A percentile compares a stretch with the other conserved stretches of the same genome.
phyloP scores from a whole-genome alignment of 2,888 invertebrate species.

The Nycteola revayana region DNA sequence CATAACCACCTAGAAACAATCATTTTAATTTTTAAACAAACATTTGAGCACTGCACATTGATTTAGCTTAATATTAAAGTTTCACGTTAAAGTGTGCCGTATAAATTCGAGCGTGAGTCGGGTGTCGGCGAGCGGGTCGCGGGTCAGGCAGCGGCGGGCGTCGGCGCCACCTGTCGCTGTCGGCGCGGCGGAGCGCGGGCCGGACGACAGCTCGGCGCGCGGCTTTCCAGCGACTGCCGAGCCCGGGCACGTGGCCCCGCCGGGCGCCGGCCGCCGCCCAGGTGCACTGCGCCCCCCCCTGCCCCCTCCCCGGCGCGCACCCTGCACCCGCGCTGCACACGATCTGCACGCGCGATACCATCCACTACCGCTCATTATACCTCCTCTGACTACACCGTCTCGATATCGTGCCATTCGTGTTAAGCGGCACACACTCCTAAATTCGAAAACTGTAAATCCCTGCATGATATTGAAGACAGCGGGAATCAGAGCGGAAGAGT shows the following conservation, averaged over 20 bases:
- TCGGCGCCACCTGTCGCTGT: conserved; percentile 67
- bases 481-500: conserved; percentile 22
- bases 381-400: conserved; percentile 3
- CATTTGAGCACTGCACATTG: conserved; percentile 56
- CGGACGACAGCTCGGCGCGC: conserved; percentile 37
- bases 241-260: conserved; percentile 69
- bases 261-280: conserved; percentile 70
- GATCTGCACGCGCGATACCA: conserved; percentile 27
- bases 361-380: conserved; percentile 19
- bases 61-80: conserved; percentile 58
- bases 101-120: conserved; percentile 37
- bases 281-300: conserved; percentile 56
- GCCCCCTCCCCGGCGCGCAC: conserved; percentile 16
- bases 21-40: conserved; percentile 39
- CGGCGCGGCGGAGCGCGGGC: conserved; percentile 37
- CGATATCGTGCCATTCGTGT: no score
- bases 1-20: conserved; percentile 42
- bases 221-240: conserved; percentile 61
- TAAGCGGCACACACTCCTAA: no score
- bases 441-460: no score
- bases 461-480: conserved; percentile 23
- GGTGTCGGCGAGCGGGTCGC: conserved; percentile 48
- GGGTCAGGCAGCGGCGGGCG: conserved; percentile 50
- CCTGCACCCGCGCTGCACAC: conserved; percentile 35
- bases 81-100: conserved; percentile 55